Conservation (phyloP, 2,113 vertebrate species). For the Nothobranchius kuhntae region DNA sequence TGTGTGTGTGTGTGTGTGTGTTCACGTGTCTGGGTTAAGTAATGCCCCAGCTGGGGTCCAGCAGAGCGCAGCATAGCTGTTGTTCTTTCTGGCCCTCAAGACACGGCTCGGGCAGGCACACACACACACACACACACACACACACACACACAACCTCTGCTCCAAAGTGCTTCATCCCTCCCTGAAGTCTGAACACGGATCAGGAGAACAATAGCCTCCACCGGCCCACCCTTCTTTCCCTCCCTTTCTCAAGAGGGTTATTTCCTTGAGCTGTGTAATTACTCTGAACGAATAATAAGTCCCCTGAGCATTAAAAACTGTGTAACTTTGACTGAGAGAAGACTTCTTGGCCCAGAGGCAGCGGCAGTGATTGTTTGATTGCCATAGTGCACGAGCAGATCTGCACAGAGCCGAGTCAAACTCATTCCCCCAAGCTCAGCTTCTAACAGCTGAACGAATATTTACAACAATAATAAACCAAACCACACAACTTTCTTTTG, state of each 20-base stretch:
- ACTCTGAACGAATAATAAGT: conserved; percentile 50
- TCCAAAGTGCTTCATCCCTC: conserved; percentile 35
- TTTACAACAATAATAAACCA: background rate
- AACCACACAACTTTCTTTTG: background rate
- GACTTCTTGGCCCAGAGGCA: conserved; percentile 30
- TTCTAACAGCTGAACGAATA: background rate
- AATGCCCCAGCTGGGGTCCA: conserved; percentile 82
- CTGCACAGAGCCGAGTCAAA: background rate
- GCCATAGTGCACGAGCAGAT: conserved; percentile 7
- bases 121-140: conserved; percentile 13
- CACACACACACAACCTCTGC: conserved; percentile 6
- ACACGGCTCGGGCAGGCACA: conserved; percentile 32
- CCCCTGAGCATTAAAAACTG: conserved; percentile 31
- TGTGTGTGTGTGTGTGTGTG: conserved; percentile 7
- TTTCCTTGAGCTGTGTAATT: conserved; percentile 56
- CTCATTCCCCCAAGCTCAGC: background rate
- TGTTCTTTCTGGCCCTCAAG: conserved; percentile 70
- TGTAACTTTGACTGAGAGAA: conserved; percentile 36
- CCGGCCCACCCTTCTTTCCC: conserved; percentile 30
- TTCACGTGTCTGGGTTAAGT: conserved; percentile 52
- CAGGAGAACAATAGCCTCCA: conserved; percentile 59
- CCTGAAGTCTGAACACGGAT: conserved; percentile 36
- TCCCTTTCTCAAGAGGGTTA: conserved; percentile 46
- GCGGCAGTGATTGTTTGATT: conserved; percentile 25
- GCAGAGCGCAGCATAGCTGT: conserved; percentile 73